phyloP scores from a whole-genome alignment of 2,113 vertebrate species.

The Bubo bubo region DNA sequence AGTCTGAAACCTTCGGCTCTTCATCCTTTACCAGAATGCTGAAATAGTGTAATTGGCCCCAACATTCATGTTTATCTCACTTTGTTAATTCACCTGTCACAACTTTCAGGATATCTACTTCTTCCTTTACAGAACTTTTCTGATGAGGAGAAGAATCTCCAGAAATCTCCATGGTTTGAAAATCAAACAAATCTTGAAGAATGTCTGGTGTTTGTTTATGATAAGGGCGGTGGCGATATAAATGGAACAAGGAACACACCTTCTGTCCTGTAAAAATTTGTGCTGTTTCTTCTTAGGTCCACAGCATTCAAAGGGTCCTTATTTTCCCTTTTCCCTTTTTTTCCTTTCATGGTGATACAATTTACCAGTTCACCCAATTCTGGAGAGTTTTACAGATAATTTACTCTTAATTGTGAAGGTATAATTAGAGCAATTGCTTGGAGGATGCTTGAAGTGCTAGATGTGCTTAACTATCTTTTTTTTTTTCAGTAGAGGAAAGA shows the following conservation, averaged over 20 bases:
- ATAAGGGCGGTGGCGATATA: background rate
- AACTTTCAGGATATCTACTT: background rate
- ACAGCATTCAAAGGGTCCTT: background rate
- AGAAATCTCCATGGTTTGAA: background rate
- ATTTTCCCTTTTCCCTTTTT: background rate
- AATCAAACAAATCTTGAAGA: background rate
- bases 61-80: background rate
- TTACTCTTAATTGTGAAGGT: background rate
- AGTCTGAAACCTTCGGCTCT: background rate
- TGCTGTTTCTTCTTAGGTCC: background rate
- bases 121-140: background rate
- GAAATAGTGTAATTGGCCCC: background rate
- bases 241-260: background rate
- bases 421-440: background rate
- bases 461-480: background rate
- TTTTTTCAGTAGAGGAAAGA: background rate
- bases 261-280: background rate
- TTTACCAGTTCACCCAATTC: background rate
- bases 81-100: background rate
- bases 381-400: background rate
- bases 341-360: background rate
- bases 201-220: background rate
- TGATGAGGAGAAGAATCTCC: background rate
- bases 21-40: background rate
- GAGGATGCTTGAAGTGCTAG: background rate